phyloP scores from a whole-genome alignment of 2,113 vertebrate species.

The Turnix velox region DNA sequence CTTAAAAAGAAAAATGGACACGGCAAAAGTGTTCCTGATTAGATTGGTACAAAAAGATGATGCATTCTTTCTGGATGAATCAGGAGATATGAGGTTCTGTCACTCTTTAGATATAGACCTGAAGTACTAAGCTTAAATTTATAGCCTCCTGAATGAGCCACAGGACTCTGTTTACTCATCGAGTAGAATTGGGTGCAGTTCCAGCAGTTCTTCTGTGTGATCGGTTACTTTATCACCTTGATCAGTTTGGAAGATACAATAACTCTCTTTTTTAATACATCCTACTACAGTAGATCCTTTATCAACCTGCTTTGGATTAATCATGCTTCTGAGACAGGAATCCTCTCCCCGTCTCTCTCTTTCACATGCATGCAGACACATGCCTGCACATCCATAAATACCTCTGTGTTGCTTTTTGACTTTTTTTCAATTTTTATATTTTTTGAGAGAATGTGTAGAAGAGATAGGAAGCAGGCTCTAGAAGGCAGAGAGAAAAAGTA shows the following conservation, averaged over 20 bases:
- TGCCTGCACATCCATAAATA: not conserved
- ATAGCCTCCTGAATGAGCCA: constrained; percentile 56
- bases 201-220: constrained; percentile 48
- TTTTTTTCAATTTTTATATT: not conserved
- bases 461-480: not conserved
- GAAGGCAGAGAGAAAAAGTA: not conserved
- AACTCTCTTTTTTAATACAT: constrained; percentile 68
- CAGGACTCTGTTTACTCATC: constrained; percentile 68
- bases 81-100: constrained; percentile 70
- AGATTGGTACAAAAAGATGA: constrained; percentile 73
- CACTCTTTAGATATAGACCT: constrained; percentile 74
- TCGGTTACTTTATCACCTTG: constrained; percentile 72
- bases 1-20: constrained; percentile 76
- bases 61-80: constrained; percentile 71
- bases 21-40: constrained; percentile 74
- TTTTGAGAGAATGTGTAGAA: not conserved
- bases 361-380: not conserved
- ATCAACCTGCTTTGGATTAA: constrained; percentile 65
- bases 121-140: constrained; percentile 74
- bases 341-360: constrained; percentile 19
- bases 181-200: constrained; percentile 58
- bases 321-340: constrained; percentile 43
- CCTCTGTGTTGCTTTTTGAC: not conserved
- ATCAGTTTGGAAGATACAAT: constrained; percentile 69
- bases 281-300: constrained; percentile 59